Evolutionary conservation across 2,797 vertebrate species (phyloP).

Genomic region (Thalassophryne amazonica): DNA sequence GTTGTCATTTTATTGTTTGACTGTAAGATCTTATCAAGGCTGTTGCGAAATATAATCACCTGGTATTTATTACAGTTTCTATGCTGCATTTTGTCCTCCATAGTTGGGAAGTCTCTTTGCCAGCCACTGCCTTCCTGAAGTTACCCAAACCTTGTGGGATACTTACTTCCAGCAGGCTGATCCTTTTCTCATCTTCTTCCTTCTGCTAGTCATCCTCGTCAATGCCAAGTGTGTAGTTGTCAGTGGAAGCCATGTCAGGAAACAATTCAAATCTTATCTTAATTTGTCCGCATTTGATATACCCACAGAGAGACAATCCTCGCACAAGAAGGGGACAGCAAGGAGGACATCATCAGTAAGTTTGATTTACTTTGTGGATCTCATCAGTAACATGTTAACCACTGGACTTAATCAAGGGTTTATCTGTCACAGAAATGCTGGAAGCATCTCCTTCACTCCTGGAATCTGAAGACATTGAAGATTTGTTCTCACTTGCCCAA

Average conservation of each 20-base stretch:
- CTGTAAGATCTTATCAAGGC: no score
- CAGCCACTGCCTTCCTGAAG: constrained; percentile 87
- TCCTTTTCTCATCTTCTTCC: constrained; percentile 96
- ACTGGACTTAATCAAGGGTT: background rate
- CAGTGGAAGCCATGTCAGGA: constrained; percentile 10
- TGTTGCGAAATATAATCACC: background rate
- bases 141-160: constrained; percentile 94
- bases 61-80: background rate
- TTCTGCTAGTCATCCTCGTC: constrained; percentile 98
- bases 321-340: constrained; percentile 82
- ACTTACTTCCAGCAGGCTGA: constrained; percentile 94
- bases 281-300: constrained; percentile 32
- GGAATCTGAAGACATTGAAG: constrained; percentile 90
- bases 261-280: background rate
- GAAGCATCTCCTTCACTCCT: constrained; percentile 87
- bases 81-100: background rate
- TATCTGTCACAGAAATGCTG: constrained; percentile 82
- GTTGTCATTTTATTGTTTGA: background rate
- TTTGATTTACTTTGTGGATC: constrained; percentile 1
- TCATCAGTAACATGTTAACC: background rate
- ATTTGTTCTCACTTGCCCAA: constrained; percentile 93
- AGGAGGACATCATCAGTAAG: constrained; percentile 92
- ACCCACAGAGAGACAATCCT: constrained; percentile 87
- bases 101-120: constrained; percentile 95
- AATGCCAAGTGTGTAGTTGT: constrained; percentile 90